phyloP scores from a whole-genome alignment of 2,888 invertebrate species.

The Crioceris asparagi region DNA sequence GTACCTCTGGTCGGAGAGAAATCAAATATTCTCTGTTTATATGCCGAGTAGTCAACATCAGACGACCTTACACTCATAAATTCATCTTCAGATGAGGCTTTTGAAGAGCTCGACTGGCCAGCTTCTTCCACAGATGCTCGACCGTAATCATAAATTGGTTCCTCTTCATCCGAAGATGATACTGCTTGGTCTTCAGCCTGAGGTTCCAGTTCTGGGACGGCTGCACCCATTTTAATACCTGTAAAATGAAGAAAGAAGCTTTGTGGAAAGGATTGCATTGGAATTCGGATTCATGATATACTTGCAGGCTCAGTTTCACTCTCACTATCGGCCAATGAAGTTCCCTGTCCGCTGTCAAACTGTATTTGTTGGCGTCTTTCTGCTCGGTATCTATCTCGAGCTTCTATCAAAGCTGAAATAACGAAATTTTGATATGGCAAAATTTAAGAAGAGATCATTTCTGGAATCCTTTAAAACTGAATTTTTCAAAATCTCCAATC shows the following conservation, averaged over 20 bases:
- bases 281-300: too few relatives aligned
- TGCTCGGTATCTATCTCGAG: constrained; percentile 27
- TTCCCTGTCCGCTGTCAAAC: constrained; percentile 33
- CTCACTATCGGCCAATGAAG: constrained; percentile 32
- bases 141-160: constrained; percentile 14
- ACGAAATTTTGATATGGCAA: too few relatives aligned
- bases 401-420: constrained; percentile 28
- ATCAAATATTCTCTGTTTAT: constrained; percentile 31
- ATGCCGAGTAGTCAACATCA: constrained; percentile 26
- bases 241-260: too few relatives aligned
- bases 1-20: constrained; percentile 15
- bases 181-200: too few relatives aligned
- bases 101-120: constrained; percentile 5
- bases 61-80: constrained; percentile 29
- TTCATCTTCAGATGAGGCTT: constrained; percentile 14
- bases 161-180: constrained; percentile 11
- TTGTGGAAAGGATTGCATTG: too few relatives aligned
- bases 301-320: constrained; percentile 30
- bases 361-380: constrained; percentile 15
- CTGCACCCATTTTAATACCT: too few relatives aligned
- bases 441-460: too few relatives aligned
- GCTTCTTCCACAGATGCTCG: constrained; percentile 15
- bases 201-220: too few relatives aligned
- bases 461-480: constrained; percentile 5
- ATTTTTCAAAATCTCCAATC: constrained; percentile 1